Evolutionary conservation across 1,140 invertebrate genomes (phyloP).

Genomic region (Apis dorsata): DNA sequence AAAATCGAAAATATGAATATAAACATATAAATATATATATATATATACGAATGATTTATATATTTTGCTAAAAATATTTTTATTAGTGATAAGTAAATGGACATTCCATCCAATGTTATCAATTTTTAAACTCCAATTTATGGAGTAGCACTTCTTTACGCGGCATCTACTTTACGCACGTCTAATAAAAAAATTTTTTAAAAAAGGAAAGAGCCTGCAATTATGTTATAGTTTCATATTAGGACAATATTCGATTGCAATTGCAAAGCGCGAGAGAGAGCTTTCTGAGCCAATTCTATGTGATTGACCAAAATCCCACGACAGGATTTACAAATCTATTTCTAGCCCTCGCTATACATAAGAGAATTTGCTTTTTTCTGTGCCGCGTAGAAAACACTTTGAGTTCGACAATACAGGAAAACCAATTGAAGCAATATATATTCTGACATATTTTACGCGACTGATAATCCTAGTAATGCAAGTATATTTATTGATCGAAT

Average conservation of each 20-base stretch:
- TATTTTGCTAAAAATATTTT: slow-evolving; percentile 67
- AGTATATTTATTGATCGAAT: not conserved
- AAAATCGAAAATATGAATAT: slow-evolving; percentile 7
- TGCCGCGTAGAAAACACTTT: not conserved
- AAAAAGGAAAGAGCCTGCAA: not conserved
- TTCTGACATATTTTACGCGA: not conserved
- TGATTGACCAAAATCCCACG: not conserved
- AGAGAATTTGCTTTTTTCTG: not conserved
- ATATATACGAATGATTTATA: slow-evolving; percentile 58
- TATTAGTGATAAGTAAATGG: slow-evolving; percentile 72
- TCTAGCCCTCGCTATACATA: slow-evolving; percentile 17
- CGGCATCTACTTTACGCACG: slow-evolving; percentile 45
- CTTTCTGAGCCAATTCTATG: slow-evolving; percentile 1
- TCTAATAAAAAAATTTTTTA: not conserved
- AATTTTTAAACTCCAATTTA: slow-evolving; percentile 25
- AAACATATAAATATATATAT: slow-evolving; percentile 15
- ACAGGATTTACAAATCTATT: slow-evolving; percentile 14
- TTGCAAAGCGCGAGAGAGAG: slow-evolving; percentile 3
- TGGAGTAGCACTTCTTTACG: slow-evolving; percentile 12
- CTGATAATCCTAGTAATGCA: not conserved
- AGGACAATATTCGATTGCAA: not conserved
- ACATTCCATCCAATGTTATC: slow-evolving; percentile 66
- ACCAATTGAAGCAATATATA: not conserved
- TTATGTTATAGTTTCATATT: not conserved
- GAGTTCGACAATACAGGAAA: slow-evolving; percentile 4